phyloP scores from a whole-genome alignment of 2,888 invertebrate species.

The Drosophila mettleri region DNA sequence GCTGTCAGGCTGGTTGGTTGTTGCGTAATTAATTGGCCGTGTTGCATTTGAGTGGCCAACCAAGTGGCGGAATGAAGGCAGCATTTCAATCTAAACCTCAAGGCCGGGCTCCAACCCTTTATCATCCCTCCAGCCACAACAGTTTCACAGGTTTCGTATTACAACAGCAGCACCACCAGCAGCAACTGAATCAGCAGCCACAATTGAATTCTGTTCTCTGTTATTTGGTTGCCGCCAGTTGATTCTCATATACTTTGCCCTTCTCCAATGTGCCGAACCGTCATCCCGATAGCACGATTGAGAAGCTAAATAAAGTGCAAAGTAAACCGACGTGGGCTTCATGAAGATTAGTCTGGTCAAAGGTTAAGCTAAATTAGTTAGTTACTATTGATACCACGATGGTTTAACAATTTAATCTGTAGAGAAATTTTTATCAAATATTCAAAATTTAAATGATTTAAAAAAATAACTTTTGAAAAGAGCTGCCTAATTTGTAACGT shows the following conservation, averaged over 20 bases:
- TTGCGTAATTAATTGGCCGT: conserved; percentile 79
- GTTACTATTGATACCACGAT: conserved; percentile 1
- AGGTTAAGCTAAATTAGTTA: conserved; percentile 38
- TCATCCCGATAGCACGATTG: conserved; percentile 28
- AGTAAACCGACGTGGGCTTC: conserved; percentile 22
- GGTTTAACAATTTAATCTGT: conserved; percentile 8
- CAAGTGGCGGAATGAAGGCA: conserved; percentile 50
- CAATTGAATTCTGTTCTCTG: conserved; percentile 63
- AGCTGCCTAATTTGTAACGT: no score
- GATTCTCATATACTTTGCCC: conserved; percentile 29
- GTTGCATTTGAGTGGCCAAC: conserved; percentile 73
- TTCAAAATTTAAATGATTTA: no score
- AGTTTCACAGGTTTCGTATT: conserved; percentile 56
- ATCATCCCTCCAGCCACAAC: neutral
- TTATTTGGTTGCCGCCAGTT: conserved; percentile 42
- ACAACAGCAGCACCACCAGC: conserved; percentile 44
- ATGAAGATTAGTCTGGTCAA: conserved; percentile 4
- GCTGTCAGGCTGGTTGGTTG: conserved; percentile 32
- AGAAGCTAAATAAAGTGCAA: conserved; percentile 27
- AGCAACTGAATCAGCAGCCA: conserved; percentile 47
- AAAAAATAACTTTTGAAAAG: no score
- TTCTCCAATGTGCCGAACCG: neutral
- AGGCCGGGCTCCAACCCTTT: neutral
- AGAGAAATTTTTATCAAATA: no score
- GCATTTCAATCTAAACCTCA: conserved; percentile 20